Evolutionary conservation across 53 echinoderm and acorn worm genomes (phyloP), one percentile per base, ranked within the genome.

Genomic region (Antedon mediterranea): DNA sequence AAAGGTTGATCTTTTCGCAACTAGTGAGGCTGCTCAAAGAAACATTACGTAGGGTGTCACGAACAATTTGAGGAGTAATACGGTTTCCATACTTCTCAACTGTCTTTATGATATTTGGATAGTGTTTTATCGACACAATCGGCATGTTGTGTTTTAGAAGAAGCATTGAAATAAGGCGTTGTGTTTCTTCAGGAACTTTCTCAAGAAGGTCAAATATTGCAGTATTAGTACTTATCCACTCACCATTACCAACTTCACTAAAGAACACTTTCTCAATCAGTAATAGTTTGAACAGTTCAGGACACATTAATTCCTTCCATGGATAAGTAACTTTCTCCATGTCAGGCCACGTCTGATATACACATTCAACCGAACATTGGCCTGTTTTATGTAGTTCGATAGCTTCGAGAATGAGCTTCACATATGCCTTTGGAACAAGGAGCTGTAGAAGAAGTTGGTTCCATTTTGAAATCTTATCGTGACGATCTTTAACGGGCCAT

Each of bases 391-490:
- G 34, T 14, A 71, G 43, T 43, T 73, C 26, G 4, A 81, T 72
- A n/a, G 86, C 81, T 28, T 71, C 42, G 15, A 85, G 20, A n/a
- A 90, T 71, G 0, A 87, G 81, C 20, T 81, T 79, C 32, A 77
- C 71, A 34, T 91, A 95, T 9, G 77, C 91, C 0, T 76, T 57
- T 30, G 95, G 95, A 31, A 95, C 77, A 0, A 89, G 31, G 70
- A 89, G 82, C 6, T 43, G 74, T 3, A 77, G 79, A 73, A 95
- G 79, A 28, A 89, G 72, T 32, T 84, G 29, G 75, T 95, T 95
- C 97, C 97, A 95, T 42, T 43, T 41, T 4, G 97, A 87, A 31
- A 83, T 79, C 3, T 82, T 79, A 73, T 95, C 92, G 43, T 80
- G 76, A 77, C 86, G 90, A 34, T 95, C 97, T 30, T 71, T 73